These are phyloP conservation scores for Trypoxylon attenuatum DNA, from an alignment of 2,888 invertebrate genomes.

Conservation along the genomic window DNA sequence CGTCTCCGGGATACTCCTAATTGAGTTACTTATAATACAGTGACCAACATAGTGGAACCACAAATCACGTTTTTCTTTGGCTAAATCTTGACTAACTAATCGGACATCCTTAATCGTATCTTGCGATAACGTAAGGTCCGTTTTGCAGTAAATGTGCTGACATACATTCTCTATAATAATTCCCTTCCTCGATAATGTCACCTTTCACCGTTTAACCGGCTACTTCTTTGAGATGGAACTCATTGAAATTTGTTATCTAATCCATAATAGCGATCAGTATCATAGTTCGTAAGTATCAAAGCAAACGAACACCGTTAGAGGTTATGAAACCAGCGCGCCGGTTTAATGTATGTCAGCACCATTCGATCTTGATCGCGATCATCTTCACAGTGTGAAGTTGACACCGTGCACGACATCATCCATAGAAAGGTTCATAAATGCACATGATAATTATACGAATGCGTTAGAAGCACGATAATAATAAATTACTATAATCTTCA, in stretches of 20 bases:
- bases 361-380: neutral
- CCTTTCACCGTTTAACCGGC: no score
- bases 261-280: no score
- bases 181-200: no score
- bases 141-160: neutral
- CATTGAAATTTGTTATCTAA: no score
- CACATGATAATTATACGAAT: conserved; percentile 50
- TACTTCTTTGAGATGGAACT: no score
- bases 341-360: neutral
- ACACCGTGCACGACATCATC: conserved; percentile 12
- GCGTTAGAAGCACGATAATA: conserved; percentile 58
- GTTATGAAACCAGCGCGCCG: neutral
- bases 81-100: conserved; percentile 56
- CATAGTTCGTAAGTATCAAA: neutral
- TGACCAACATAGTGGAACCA: conserved; percentile 44
- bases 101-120: conserved; percentile 23
- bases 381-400: no score
- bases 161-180: no score
- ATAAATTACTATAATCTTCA: conserved; percentile 57
- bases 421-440: conserved; percentile 20
- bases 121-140: no score
- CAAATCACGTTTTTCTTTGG: conserved; percentile 33
- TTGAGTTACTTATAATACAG: conserved; percentile 31
- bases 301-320: neutral
- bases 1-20: conserved; percentile 7